These are phyloP conservation scores for Oxycera nigricornis DNA, from an alignment of 2,888 invertebrate genomes.

Conservation along the genomic window DNA sequence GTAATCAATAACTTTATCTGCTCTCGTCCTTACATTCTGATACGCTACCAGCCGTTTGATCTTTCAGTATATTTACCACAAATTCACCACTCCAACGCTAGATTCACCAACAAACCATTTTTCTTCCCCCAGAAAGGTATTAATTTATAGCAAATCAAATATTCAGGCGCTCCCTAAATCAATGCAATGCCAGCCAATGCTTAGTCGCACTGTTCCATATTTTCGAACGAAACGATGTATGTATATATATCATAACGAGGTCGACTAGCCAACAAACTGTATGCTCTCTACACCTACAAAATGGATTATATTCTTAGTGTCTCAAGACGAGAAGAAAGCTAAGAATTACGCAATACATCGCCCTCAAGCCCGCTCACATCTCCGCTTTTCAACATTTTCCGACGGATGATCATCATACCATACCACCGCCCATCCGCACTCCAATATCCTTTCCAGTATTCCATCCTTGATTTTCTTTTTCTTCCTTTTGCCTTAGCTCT, in stretches of 20 bases:
- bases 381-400: neutral
- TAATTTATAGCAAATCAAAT: too few relatives aligned
- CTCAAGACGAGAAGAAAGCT: neutral
- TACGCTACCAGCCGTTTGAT: too few relatives aligned
- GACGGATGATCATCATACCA: neutral
- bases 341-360: neutral
- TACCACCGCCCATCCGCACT: neutral
- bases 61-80: too few relatives aligned
- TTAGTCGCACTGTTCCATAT: neutral
- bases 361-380: neutral
- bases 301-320: neutral
- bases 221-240: neutral
- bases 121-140: too few relatives aligned
- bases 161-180: too few relatives aligned
- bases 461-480: neutral
- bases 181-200: too few relatives aligned
- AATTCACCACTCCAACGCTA: too few relatives aligned
- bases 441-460: neutral
- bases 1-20: too few relatives aligned
- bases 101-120: too few relatives aligned
- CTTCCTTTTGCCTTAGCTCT: constrained; percentile 7
- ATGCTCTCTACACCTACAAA: constrained; percentile 10
- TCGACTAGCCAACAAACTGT: neutral
- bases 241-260: neutral
- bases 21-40: too few relatives aligned